A percentile compares a stretch with the other conserved stretches of the same genome.
Conservation (phyloP, 2,113 vertebrate genomes). For the Mobula hypostoma region DNA sequence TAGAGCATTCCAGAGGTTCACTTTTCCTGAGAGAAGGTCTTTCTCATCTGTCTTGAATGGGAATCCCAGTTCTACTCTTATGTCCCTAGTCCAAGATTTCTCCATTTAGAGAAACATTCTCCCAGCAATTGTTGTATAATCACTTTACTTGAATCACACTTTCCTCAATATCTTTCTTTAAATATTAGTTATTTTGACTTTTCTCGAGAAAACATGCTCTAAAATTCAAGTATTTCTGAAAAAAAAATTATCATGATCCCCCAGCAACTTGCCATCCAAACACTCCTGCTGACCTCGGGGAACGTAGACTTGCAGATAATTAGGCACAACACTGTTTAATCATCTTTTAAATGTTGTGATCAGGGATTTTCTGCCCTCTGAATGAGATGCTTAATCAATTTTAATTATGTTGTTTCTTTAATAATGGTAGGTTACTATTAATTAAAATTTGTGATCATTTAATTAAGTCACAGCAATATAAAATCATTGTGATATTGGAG, state of each 20-base stretch:
- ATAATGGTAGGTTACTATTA: slow-evolving; percentile 24
- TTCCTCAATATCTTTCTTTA: neutral
- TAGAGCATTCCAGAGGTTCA: no score
- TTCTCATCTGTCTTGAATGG: no score
- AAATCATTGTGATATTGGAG: slow-evolving; percentile 4
- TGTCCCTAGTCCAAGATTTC: no score
- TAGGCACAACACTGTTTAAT: slow-evolving; percentile 29
- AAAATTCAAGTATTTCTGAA: neutral
- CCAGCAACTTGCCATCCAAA: neutral
- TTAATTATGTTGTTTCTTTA: slow-evolving; percentile 33
- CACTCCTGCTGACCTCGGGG: neutral
- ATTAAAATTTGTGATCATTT: slow-evolving; percentile 23
- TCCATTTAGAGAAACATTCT: no score
- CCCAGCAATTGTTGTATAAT: neutral
- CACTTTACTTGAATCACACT: neutral
- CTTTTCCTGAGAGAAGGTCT: no score
- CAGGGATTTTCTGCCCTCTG: slow-evolving; percentile 24
- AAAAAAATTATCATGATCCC: neutral
- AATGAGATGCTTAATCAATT: slow-evolving; percentile 32
- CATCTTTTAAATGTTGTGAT: slow-evolving; percentile 33
- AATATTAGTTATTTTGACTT: neutral
- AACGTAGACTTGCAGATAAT: slow-evolving; percentile 13
- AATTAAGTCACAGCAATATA: slow-evolving; percentile 34
- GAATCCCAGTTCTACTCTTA: no score
- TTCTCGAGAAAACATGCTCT: neutral